phyloP scores from a whole-genome alignment of 1,140 invertebrate genomes.

The Atta cephalotes region DNA sequence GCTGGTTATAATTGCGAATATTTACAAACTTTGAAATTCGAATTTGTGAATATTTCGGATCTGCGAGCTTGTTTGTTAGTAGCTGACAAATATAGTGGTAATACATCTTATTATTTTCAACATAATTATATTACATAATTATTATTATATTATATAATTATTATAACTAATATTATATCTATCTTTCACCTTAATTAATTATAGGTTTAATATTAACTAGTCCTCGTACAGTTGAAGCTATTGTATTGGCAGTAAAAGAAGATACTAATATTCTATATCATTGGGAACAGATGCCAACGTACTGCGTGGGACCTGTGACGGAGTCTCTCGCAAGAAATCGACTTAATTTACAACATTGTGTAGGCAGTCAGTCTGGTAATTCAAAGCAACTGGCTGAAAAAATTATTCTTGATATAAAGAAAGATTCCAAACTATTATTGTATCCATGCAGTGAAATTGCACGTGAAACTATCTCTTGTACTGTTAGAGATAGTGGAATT shows the following conservation, averaged over 20 bases:
- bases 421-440: constrained; percentile 75
- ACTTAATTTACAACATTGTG: constrained; percentile 77
- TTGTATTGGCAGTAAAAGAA: constrained; percentile 69
- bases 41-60: constrained; percentile 79
- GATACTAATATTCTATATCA: constrained; percentile 62
- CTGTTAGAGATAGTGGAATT: constrained; percentile 74
- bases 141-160: background rate
- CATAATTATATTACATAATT: too few species aligned
- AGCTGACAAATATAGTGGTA: constrained; percentile 80
- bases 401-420: constrained; percentile 71
- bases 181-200: background rate
- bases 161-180: background rate
- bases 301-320: constrained; percentile 83
- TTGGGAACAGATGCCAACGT: constrained; percentile 79
- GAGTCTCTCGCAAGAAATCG: constrained; percentile 74
- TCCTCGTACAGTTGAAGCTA: constrained; percentile 81
- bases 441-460: constrained; percentile 84
- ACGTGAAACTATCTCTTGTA: constrained; percentile 80
- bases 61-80: constrained; percentile 72
- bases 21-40: constrained; percentile 80
- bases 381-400: constrained; percentile 80
- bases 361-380: constrained; percentile 81
- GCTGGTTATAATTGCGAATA: constrained; percentile 80
- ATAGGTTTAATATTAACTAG: constrained; percentile 84
- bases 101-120: background rate